These are phyloP conservation scores for Ceratotherium simum DNA, from an alignment of 2,113 vertebrate genomes.

Conservation along the genomic window DNA sequence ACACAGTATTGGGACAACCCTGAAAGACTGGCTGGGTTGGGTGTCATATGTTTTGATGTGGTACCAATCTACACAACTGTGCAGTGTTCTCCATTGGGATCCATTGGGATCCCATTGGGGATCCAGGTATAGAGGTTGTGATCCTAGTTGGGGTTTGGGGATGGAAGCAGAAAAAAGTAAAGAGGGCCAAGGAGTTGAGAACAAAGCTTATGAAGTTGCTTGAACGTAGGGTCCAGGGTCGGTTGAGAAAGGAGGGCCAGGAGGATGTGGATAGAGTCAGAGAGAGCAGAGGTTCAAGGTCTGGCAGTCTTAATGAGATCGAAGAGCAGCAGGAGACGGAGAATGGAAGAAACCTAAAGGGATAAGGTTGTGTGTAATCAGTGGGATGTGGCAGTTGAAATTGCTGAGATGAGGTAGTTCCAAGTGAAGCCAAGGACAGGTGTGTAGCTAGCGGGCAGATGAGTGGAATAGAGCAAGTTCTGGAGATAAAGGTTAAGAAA, in stretches of 20 bases:
- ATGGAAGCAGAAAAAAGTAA: neutral
- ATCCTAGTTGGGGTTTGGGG: slow-evolving; percentile 29
- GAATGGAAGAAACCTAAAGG: neutral
- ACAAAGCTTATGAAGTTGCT: neutral
- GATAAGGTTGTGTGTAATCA: neutral
- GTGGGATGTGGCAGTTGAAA: neutral
- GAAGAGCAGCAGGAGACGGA: slow-evolving; percentile 5
- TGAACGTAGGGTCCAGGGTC: neutral
- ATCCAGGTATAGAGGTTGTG: neutral
- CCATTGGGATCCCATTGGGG: neutral
- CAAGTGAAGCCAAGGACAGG: neutral
- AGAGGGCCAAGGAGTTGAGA: neutral
- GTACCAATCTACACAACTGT: neutral
- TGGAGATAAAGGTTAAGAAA: neutral
- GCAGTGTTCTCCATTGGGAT: neutral
- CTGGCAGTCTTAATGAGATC: neutral
- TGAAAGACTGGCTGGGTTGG: neutral
- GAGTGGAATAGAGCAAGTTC: neutral
- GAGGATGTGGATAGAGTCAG: neutral
- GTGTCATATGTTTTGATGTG: neutral
- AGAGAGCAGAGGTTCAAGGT: neutral
- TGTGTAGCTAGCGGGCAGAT: neutral
- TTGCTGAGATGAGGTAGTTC: neutral
- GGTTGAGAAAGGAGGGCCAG: neutral
- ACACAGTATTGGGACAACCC: neutral